Evolutionary conservation across 2,888 invertebrate species (phyloP).

Genomic region (Gryllus longicercus): DNA sequence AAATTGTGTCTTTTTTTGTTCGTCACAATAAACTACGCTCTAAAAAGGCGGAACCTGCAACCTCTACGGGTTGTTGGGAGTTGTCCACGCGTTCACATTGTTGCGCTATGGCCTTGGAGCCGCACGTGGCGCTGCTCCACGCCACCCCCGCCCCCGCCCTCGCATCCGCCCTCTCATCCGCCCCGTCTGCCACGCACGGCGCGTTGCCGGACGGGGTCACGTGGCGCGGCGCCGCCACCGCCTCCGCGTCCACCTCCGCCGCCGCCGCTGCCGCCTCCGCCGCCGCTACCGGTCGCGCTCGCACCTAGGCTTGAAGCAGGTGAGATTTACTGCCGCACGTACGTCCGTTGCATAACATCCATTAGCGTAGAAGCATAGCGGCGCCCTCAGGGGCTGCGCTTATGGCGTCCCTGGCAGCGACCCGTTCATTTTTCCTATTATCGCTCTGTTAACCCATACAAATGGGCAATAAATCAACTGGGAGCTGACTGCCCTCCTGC

Average conservation of each 20-base stretch:
- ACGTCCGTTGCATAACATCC: constrained; percentile 11
- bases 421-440: constrained; percentile 17
- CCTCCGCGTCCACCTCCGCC: neutral
- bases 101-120: no score
- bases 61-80: no score
- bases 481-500: neutral
- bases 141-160: no score
- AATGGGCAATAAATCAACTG: constrained; percentile 2
- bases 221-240: neutral
- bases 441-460: constrained; percentile 17
- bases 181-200: no score
- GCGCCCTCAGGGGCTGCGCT: constrained; percentile 3
- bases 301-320: neutral
- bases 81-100: no score
- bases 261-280: neutral
- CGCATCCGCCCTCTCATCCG: no score
- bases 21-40: no score
- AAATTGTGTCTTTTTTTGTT: no score
- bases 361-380: constrained; percentile 7
- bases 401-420: constrained; percentile 11
- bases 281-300: constrained; percentile 1
- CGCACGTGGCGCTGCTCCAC: no score
- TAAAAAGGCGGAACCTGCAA: no score
- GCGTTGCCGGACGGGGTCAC: no score
- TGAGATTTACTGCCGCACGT: neutral